Percentiles rank a stretch among this genome's conserved stretches.
These are phyloP conservation scores for Pissodes strobi DNA, from an alignment of 1,140 invertebrate species.

Conservation along the genomic window DNA sequence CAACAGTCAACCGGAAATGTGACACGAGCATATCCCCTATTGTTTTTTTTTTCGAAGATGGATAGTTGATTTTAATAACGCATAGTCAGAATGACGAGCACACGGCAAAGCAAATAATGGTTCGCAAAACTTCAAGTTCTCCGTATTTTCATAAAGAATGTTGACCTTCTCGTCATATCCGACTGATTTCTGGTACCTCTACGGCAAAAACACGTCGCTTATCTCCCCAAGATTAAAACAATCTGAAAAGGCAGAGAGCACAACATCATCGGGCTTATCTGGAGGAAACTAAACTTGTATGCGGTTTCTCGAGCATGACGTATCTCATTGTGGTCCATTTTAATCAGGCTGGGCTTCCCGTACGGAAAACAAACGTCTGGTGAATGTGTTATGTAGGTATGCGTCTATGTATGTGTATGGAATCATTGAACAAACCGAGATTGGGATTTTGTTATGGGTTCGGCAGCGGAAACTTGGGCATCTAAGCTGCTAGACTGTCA, in stretches of 20 bases:
- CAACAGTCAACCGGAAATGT: too few relatives aligned
- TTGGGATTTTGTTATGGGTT: too few relatives aligned
- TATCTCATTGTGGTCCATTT: slow-evolving; percentile 31
- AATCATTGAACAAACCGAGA: too few relatives aligned
- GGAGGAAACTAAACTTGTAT: slow-evolving; percentile 30
- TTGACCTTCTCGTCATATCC: slow-evolving; percentile 28
- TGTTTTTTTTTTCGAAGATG: too few relatives aligned
- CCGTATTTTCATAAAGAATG: slow-evolving; percentile 1
- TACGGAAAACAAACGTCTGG: slow-evolving; percentile 11
- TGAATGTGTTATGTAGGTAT: not conserved
- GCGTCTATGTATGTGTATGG: too few relatives aligned
- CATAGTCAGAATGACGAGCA: too few relatives aligned
- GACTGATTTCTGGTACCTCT: slow-evolving; percentile 14
- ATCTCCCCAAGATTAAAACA: slow-evolving; percentile 21
- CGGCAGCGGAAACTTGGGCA: too few relatives aligned
- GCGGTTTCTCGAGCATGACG: slow-evolving; percentile 25
- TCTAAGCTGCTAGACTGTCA: too few relatives aligned
- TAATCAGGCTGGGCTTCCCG: slow-evolving; percentile 20
- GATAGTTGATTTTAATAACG: too few relatives aligned
- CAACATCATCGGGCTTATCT: slow-evolving; percentile 14
- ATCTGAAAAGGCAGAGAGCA: slow-evolving; percentile 27
- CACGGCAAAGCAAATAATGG: too few relatives aligned
- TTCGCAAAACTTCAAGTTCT: too few relatives aligned
- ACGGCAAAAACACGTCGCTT: slow-evolving; percentile 11
- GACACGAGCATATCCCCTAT: too few relatives aligned